Percentiles rank a stretch among this genome's conserved stretches.
Evolutionary conservation across 1,140 invertebrate species (phyloP).

Genomic region (Melipona quadrifasciata): DNA sequence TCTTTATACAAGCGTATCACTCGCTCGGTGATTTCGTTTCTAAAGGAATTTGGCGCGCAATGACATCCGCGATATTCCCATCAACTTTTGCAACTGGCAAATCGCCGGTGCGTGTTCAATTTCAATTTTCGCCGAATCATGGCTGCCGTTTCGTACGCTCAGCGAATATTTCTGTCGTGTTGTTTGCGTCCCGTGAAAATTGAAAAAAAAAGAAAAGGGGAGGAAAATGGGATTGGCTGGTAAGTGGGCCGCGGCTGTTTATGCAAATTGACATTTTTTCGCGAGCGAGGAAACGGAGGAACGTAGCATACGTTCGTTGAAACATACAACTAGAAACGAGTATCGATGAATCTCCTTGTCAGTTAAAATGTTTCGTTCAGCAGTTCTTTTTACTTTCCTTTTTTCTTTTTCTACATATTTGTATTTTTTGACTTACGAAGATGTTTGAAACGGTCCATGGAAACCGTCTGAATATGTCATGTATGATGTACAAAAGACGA

Average conservation of each 20-base stretch:
- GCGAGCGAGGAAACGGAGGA: too few species aligned
- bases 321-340: not conserved
- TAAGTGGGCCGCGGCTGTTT: not conserved
- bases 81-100: not conserved
- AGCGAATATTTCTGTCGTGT: constrained; percentile 31
- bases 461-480: too few species aligned
- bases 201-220: not conserved
- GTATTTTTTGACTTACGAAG: too few species aligned
- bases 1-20: not conserved
- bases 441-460: too few species aligned
- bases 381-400: too few species aligned
- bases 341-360: too few species aligned
- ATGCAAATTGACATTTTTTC: not conserved
- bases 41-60: constrained; percentile 1
- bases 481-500: too few species aligned
- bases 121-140: constrained; percentile 29
- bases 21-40: not conserved
- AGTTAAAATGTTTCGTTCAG: too few species aligned
- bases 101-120: not conserved
- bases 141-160: constrained; percentile 17
- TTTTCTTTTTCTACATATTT: too few species aligned
- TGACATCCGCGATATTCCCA: not conserved
- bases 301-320: too few species aligned
- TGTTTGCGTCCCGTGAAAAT: not conserved
- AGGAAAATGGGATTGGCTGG: not conserved